Evolutionary conservation across 2,113 vertebrate species (phyloP).

Genomic region (Hipposideros armiger): DNA sequence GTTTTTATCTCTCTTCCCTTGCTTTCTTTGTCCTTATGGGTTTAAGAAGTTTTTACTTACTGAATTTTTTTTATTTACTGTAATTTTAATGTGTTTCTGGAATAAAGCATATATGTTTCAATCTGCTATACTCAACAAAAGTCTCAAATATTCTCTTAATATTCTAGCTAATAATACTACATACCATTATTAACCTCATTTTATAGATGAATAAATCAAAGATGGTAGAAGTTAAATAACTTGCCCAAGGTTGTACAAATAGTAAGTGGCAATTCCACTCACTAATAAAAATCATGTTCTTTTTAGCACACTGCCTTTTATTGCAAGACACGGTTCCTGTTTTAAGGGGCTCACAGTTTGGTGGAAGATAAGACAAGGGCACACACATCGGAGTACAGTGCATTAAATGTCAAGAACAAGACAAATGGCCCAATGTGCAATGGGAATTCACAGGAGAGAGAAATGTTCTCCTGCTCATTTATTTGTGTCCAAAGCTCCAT

Average conservation of each 20-base stretch:
- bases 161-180: neutral
- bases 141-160: neutral
- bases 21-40: neutral
- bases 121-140: neutral
- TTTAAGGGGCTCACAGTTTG: constrained; percentile 42
- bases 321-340: neutral
- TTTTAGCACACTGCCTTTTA: neutral
- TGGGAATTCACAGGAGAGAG: constrained; percentile 22
- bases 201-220: neutral
- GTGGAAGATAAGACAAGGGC: neutral
- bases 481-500: neutral
- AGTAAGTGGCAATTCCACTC: neutral
- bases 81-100: neutral
- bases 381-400: neutral
- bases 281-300: constrained; percentile 6
- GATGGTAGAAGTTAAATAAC: neutral
- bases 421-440: neutral
- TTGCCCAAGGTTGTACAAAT: constrained; percentile 18
- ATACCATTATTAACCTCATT: neutral
- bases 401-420: constrained; percentile 16
- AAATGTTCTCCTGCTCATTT: neutral
- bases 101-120: neutral
- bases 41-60: neutral
- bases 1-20: neutral
- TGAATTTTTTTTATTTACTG: neutral